Conservation (phyloP, 1,140 invertebrate genomes). For the Bombyx mori region ASM3026992v2 NC_085124.1:2397501-2398000, state of each 20-base stretch:
- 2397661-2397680: too few species aligned
- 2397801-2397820: constrained; percentile 32
- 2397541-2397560: too few species aligned
- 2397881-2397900: constrained; percentile 33
- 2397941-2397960: neutral
- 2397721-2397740: constrained; percentile 24
- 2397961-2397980: neutral
- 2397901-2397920: neutral
- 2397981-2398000: constrained; percentile 27
- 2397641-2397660: too few species aligned
- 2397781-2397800: constrained; percentile 52
- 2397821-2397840: constrained; percentile 14
- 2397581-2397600: too few species aligned
- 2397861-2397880: constrained; percentile 32
- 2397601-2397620: too few species aligned
- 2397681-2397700: too few species aligned
- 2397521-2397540: too few species aligned
- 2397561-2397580: too few species aligned
- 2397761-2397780: constrained; percentile 62
- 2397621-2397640: too few species aligned
- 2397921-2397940: neutral
- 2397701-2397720: constrained; percentile 32
- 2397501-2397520: neutral
- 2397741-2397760: constrained; percentile 18
- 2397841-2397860: constrained; percentile 45